Evolutionary conservation across 2,888 invertebrate species (phyloP), one percentile per base, ranked within the genome.

Genomic region (Allolobophora icterica): DNA sequence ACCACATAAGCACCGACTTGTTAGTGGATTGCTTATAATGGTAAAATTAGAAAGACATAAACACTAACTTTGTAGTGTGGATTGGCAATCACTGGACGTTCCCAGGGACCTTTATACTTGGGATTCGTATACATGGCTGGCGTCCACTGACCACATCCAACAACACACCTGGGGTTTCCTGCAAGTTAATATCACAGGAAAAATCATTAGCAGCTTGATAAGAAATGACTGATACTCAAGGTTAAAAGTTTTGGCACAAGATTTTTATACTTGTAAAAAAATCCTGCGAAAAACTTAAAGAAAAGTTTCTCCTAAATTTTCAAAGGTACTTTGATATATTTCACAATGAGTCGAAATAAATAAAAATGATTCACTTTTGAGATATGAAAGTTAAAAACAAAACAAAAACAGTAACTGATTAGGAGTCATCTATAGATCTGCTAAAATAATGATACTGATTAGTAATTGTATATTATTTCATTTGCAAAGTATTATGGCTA

Each of bases 51-150:
- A 52, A 21, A 52, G 21, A 89, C 38, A 34, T n/a, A 40, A 40
- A 24, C 35, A 87, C 40, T 90, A 92, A 96, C 96, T 95, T 96
- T 96, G 94, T 96, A 96, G 92, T 95, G 94, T 24, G 96, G 96
- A 93, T 96, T 96, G 91, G 95, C 95, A 92, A 96, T 96, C 94
- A 95, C 94, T 5, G 96, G 96, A 89, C 99, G 97, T 90, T 97
- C 40, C 99, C 99, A 99, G 96, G 98, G 98, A 94, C 99, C 99
- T 95, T 97, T 97, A 96, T 98, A 99, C 95, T 98, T 97, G 19
- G 98, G 98, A 96, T 99, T 99, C 91, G 97, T 96, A 89, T 98
- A 96, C 94, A 97, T 96, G 33, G 98, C 98, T 34, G 97, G 96
- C 93, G 96, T 97, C 98, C 99, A 99, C 89, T 96, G 96, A 0